Percentiles rank a stretch among this genome's conserved stretches.
Conservation (phyloP, 2,113 vertebrate genomes). For the Pseudois nayaur region DNA sequence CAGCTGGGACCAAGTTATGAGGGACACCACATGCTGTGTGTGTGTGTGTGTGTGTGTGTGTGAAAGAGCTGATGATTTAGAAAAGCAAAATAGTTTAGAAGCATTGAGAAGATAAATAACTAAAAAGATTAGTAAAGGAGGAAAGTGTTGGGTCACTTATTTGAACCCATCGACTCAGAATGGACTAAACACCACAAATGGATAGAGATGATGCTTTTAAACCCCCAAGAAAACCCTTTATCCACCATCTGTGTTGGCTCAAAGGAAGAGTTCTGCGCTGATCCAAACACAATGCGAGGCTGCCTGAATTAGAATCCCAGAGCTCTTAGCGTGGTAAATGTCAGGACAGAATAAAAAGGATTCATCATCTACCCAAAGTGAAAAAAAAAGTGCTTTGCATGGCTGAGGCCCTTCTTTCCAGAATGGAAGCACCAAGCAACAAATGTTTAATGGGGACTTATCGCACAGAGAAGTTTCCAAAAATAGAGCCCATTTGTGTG, state of each 20-base stretch:
- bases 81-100: neutral
- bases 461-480: neutral
- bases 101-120: neutral
- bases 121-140: neutral
- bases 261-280: neutral
- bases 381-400: neutral
- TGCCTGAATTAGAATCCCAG: neutral
- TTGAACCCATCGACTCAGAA: neutral
- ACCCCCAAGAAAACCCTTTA: neutral
- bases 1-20: no score
- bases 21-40: no score
- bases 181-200: neutral
- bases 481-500: neutral
- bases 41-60: neutral
- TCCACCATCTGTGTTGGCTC: neutral
- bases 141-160: neutral
- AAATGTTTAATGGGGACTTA: neutral
- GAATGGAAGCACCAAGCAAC: neutral
- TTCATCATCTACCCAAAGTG: neutral
- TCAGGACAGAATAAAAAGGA: neutral
- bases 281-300: neutral
- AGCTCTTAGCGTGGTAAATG: neutral
- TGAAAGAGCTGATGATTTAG: neutral
- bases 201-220: neutral
- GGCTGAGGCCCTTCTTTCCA: neutral